Evolutionary conservation across 2,113 vertebrate genomes (phyloP).

Genomic region (Pomatostomus ruficeps): DNA sequence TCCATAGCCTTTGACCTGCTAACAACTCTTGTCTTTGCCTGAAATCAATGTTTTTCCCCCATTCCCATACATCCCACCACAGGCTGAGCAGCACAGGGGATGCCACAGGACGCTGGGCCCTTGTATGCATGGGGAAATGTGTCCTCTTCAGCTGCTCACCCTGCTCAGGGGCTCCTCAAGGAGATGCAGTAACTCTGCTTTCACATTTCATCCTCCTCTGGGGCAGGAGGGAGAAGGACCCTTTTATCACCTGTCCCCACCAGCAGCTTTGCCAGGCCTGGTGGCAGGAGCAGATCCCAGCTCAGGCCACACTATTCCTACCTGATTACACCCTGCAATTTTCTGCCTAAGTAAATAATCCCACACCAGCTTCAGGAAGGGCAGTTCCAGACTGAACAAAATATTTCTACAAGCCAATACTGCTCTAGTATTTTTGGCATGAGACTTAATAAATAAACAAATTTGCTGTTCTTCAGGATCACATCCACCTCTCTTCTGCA

Average conservation of each 20-base stretch:
- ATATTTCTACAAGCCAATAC: neutral
- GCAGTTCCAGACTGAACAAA: neutral
- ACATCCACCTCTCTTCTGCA: accelerated
- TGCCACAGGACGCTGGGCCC: neutral
- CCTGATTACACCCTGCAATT: neutral
- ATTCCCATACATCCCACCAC: no score
- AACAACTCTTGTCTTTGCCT: neutral
- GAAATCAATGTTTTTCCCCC: neutral
- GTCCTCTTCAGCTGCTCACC: neutral
- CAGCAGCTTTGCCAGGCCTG: accelerated
- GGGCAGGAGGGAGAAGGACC: neutral
- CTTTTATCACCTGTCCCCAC: neutral
- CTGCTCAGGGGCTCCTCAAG: neutral
- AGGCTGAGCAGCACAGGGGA: neutral
- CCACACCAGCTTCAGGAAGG: neutral
- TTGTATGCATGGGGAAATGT: accelerated
- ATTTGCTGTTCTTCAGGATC: neutral
- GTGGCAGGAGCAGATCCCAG: neutral
- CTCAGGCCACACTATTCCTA: neutral
- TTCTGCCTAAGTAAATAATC: neutral
- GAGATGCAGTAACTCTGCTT: neutral
- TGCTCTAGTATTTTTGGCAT: neutral
- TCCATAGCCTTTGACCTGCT: neutral
- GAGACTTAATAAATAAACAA: neutral
- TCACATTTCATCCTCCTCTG: neutral